Conservation (phyloP, 2,888 invertebrate species). For the Drosophila kuntzei region DNA sequence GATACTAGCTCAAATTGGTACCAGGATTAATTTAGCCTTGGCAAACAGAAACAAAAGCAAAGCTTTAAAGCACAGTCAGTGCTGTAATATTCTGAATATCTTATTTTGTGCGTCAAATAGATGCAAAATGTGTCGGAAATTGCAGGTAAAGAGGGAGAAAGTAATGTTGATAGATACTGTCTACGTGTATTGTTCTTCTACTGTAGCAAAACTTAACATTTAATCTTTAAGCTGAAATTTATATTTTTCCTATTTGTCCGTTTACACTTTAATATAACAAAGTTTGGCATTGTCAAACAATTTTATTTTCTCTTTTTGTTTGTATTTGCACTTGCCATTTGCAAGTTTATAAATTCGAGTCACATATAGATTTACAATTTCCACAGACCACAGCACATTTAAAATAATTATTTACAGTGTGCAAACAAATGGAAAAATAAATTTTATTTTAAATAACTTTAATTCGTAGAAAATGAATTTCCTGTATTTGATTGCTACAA, state of each 20-base stretch:
- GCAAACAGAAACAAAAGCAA: background rate
- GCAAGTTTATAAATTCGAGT: conserved; percentile 5
- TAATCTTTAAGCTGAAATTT: conserved; percentile 5
- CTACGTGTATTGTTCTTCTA: background rate
- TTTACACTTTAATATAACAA: background rate
- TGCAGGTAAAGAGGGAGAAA: background rate
- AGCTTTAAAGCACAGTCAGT: background rate
- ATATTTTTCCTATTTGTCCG: conserved; percentile 1
- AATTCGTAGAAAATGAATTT: background rate
- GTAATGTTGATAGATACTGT: background rate
- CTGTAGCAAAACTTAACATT: background rate
- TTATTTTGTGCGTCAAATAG: background rate
- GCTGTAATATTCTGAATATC: no score
- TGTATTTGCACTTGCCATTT: conserved; percentile 12
- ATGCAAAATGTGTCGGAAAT: background rate
- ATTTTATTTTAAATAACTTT: conserved; percentile 5
- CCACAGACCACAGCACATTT: background rate
- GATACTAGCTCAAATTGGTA: conserved; percentile 11
- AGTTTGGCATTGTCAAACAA: background rate
- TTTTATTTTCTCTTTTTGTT: conserved; percentile 8
- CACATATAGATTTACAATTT: conserved; percentile 3
- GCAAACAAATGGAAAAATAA: conserved; percentile 5
- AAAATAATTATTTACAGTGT: conserved; percentile 1
- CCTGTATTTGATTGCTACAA: conserved; percentile 1
- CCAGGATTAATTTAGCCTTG: conserved; percentile 6